Evolutionary conservation across 2,888 invertebrate species (phyloP).

Genomic region (Branchellion lobata): DNA sequence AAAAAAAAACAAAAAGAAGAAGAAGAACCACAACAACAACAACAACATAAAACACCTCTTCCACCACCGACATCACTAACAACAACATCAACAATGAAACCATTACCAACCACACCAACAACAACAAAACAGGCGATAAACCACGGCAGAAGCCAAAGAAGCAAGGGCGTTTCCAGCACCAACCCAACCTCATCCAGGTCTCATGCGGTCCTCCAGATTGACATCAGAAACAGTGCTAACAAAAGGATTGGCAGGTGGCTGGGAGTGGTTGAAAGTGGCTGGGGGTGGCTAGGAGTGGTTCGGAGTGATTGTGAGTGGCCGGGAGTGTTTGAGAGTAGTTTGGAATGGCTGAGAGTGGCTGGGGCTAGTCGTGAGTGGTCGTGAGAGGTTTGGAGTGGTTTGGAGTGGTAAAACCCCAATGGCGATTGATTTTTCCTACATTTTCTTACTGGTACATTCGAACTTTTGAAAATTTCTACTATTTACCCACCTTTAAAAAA

Average conservation of each 20-base stretch:
- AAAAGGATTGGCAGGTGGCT: constrained; percentile 58
- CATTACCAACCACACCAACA: background rate
- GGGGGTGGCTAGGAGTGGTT: too few species aligned
- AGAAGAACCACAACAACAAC: too few species aligned
- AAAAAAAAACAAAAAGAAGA: too few species aligned
- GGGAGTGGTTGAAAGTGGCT: too few species aligned
- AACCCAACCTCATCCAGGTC: constrained; percentile 61
- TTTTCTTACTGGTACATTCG: background rate
- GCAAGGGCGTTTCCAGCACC: constrained; percentile 60
- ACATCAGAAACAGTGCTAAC: constrained; percentile 56
- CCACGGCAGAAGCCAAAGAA: constrained; percentile 59
- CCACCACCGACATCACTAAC: too few species aligned
- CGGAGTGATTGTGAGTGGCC: too few species aligned
- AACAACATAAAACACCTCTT: background rate
- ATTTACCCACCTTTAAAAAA: background rate
- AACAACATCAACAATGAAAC: too few species aligned
- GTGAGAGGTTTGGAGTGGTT: too few species aligned
- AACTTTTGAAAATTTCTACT: background rate
- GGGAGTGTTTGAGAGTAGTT: too few species aligned
- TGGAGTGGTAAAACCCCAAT: too few species aligned
- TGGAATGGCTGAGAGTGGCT: too few species aligned
- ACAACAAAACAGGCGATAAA: constrained; percentile 58
- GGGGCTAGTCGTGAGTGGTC: too few species aligned
- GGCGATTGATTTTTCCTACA: background rate
- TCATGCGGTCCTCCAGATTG: constrained; percentile 61